Percentiles rank a stretch among this genome's conserved stretches.
These are phyloP conservation scores for Hylaeus volcanicus DNA, from an alignment of 1,140 invertebrate species.

Conservation along the genomic window DNA sequence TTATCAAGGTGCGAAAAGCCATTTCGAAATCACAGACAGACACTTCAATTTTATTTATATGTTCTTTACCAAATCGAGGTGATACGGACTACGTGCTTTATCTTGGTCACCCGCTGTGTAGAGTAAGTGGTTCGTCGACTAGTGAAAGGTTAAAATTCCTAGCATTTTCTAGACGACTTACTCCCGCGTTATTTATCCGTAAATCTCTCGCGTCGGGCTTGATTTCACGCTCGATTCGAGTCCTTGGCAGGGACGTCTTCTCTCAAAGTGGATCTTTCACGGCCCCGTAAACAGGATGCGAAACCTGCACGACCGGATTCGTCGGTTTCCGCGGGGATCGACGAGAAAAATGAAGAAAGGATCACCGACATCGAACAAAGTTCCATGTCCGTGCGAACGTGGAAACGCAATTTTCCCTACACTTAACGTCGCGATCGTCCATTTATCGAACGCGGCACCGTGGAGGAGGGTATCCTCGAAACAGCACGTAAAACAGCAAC, in stretches of 20 bases:
- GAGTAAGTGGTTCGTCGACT: too few relatives aligned
- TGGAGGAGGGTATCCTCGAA: not conserved
- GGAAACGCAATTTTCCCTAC: constrained; percentile 10
- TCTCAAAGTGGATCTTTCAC: constrained; percentile 2
- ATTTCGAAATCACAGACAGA: too few relatives aligned
- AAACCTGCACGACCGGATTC: constrained; percentile 47
- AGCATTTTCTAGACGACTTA: not conserved
- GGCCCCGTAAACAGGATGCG: constrained; percentile 34
- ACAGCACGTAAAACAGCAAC: not conserved
- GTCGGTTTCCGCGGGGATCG: constrained; percentile 23
- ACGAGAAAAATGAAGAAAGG: constrained; percentile 17
- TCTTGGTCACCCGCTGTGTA: too few relatives aligned
- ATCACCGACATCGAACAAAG: not conserved
- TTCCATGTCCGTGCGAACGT: not conserved
- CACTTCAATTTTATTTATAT: too few relatives aligned
- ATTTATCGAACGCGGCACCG: not conserved
- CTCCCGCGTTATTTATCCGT: not conserved
- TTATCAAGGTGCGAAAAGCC: too few relatives aligned
- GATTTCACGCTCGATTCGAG: too few relatives aligned
- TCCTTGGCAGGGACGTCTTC: not conserved
- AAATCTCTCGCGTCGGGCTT: not conserved
- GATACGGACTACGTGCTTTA: too few relatives aligned
- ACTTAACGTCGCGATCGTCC: not conserved
- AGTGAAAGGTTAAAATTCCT: too few relatives aligned
- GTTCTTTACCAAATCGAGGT: too few relatives aligned